Base-by-base conservation (phyloP, 2,888 invertebrate genomes). In the Campoplex capitator region DNA sequence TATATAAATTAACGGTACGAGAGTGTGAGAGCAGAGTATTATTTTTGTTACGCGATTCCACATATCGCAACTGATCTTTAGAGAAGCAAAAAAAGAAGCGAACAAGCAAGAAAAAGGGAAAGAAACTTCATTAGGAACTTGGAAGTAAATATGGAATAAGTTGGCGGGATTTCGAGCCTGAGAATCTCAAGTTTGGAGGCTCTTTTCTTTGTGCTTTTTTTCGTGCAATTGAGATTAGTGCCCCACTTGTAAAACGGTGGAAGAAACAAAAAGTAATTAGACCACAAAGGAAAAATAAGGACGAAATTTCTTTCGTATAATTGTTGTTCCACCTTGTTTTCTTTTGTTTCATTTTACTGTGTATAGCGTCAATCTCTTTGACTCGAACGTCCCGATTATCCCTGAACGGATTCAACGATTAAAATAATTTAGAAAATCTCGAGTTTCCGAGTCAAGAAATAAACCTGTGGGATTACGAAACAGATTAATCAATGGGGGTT, bases 21-120 rank as follows among this genome's bases (percentile, higher is more conserved):
- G 83, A 75, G 56, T 68, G 38, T 71, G 75, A 79, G 70, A 78
- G 73, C 67, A 68, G 75, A 87, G 81, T 84, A 84, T 86, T 89
- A 89, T 89, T 89, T 89, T 89, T 88, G 87, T 89, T 89, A 88
- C 87, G 87, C 88, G 88, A 83, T 82, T 62, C n/a, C 75, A 84
- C 86, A 68, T 65, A 88, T 89, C 88, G 89, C 74, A 68, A 86
- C 75, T 82, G 87, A 88, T 87, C 86, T 75, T 87, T 84, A 75
- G 62, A 71, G 80, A 82, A 65, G 35, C 42, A 75, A 79, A 32
- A 16, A 78, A 71, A 77, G 11, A 82, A 83, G 35, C 35, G 28
- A 65, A 45, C 1, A 45, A 45, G 3, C 35, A 70, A 51, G 51
- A 65, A 75, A 67, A 85, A 81, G 54, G 81, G 18, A 58, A 56